Conservation (phyloP, 2,888 invertebrate species). For the Acrocyrtus sp. region DNA sequence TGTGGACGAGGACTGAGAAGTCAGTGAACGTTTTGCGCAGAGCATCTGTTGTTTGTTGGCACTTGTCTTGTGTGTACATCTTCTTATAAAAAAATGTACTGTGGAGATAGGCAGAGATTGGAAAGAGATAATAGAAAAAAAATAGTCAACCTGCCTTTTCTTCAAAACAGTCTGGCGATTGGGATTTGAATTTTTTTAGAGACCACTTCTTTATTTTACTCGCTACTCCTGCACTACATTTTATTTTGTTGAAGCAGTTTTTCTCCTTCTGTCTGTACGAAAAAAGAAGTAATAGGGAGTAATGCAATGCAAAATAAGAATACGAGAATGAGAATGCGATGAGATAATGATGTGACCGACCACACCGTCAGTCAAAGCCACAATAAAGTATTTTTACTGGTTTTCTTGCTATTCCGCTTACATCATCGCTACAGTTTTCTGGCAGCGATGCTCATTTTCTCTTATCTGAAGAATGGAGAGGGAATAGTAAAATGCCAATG, state of each 20-base stretch:
- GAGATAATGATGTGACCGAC: not conserved
- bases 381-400: not conserved
- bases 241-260: not conserved
- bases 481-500: no score
- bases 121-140: not conserved
- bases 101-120: not conserved
- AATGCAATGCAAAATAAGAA: no score
- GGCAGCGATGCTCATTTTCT: no score
- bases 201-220: not conserved
- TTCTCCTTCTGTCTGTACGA: no score
- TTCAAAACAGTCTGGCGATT: not conserved
- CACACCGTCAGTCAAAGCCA: not conserved
- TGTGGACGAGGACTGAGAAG: conserved; percentile 3
- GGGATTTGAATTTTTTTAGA: not conserved
- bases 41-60: conserved; percentile 10
- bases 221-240: not conserved
- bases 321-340: no score
- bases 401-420: not conserved
- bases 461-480: no score
- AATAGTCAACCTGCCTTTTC: not conserved
- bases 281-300: no score
- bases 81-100: not conserved
- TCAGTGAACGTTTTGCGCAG: conserved; percentile 29
- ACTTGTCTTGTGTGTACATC: no score
- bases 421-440: not conserved